A percentile compares a stretch with the other conserved stretches of the same genome.
Conservation (phyloP, 2,113 vertebrate species). For the Lucifuga dentata region DNA sequence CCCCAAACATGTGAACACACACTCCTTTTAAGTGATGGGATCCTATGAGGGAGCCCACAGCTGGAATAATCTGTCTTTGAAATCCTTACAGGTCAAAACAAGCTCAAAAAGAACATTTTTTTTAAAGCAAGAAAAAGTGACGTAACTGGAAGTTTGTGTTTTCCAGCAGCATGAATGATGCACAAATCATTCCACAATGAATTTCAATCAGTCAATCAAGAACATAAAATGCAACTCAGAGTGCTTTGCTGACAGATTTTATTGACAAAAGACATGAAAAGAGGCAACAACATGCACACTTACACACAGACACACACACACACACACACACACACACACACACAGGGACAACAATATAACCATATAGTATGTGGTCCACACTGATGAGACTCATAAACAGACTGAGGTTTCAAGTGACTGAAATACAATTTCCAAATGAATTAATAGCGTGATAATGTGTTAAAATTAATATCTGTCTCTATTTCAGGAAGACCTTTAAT, state of each 20-base stretch:
- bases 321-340: constrained; percentile 29
- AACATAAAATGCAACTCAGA: no score
- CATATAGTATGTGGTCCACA: no score
- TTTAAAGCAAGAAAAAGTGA: constrained; percentile 32
- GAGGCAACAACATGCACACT: no score
- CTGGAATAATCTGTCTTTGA: constrained; percentile 55
- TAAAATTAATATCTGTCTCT: constrained; percentile 71
- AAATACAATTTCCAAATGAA: constrained; percentile 63
- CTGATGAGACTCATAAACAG: no score
- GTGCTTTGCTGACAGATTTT: no score
- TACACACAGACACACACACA: no score
- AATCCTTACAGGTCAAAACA: constrained; percentile 63
- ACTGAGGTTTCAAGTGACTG: constrained; percentile 39
- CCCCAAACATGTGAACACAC: constrained; percentile 57
- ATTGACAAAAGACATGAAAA: no score
- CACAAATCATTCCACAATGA: constrained; percentile 29
- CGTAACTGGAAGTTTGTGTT: not conserved
- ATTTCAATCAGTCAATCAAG: no score
- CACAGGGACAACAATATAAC: constrained; percentile 54
- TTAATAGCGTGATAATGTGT: constrained; percentile 72
- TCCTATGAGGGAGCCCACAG: constrained; percentile 63
- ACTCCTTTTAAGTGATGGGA: constrained; percentile 59
- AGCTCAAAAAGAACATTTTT: constrained; percentile 47
- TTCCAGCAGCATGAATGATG: constrained; percentile 41
- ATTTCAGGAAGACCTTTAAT: constrained; percentile 69